phyloP scores from a whole-genome alignment of 2,113 vertebrate genomes.

The Myrmophylax atrothorax region DNA sequence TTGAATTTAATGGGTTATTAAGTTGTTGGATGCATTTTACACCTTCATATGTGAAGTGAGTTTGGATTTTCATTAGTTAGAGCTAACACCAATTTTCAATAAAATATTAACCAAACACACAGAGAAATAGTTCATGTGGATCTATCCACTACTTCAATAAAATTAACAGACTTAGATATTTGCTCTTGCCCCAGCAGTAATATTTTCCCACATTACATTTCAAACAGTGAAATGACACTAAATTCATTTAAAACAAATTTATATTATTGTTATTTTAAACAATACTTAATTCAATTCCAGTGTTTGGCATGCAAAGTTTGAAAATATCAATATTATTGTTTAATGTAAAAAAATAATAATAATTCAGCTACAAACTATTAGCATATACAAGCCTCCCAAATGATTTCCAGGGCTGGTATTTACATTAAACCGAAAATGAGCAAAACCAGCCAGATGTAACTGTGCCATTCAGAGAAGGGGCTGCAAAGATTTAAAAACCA shows the following conservation, averaged over 20 bases:
- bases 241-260: slow-evolving; percentile 83
- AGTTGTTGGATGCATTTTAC: slow-evolving; percentile 75
- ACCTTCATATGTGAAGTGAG: slow-evolving; percentile 58
- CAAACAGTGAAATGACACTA: slow-evolving; percentile 83
- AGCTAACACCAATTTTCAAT: slow-evolving; percentile 79
- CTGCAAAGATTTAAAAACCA: background rate
- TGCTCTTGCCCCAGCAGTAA: slow-evolving; percentile 71
- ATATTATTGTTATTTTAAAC: slow-evolving; percentile 81
- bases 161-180: slow-evolving; percentile 81
- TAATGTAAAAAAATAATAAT: slow-evolving; percentile 59
- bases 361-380: slow-evolving; percentile 55
- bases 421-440: slow-evolving; percentile 70
- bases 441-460: slow-evolving; percentile 61
- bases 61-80: slow-evolving; percentile 75
- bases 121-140: slow-evolving; percentile 75
- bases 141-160: slow-evolving; percentile 77
- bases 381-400: slow-evolving; percentile 46
- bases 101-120: slow-evolving; percentile 83
- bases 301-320: slow-evolving; percentile 76
- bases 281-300: slow-evolving; percentile 81
- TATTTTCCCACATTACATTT: slow-evolving; percentile 77
- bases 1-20: slow-evolving; percentile 69
- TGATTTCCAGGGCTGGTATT: slow-evolving; percentile 54
- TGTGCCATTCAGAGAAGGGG: background rate
- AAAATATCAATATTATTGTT: slow-evolving; percentile 63